phyloP scores from a whole-genome alignment of 2,888 invertebrate genomes.

The Lithosia quadra region DNA sequence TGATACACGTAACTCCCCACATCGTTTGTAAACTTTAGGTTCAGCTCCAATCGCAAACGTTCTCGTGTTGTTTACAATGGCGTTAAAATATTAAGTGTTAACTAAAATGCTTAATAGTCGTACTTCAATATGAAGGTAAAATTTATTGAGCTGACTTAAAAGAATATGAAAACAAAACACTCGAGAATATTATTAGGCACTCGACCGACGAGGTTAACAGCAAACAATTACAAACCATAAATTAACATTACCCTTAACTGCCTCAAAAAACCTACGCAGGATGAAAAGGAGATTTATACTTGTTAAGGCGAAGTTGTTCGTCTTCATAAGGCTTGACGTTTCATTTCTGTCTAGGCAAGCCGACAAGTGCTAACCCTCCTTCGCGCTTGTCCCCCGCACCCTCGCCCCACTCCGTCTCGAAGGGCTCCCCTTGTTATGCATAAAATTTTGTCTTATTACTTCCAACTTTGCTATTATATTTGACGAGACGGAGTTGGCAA shows the following conservation, averaged over 20 bases:
- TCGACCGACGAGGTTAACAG: slow-evolving; percentile 51
- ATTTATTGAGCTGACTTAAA: slow-evolving; percentile 3
- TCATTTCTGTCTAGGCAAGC: slow-evolving; percentile 84
- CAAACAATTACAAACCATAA: slow-evolving; percentile 70
- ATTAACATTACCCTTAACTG: slow-evolving; percentile 74
- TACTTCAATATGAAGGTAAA: slow-evolving; percentile 6
- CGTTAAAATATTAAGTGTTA: slow-evolving; percentile 25
- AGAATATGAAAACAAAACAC: slow-evolving; percentile 42
- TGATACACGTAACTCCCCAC: slow-evolving; percentile 52
- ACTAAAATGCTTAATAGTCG: slow-evolving; percentile 16
- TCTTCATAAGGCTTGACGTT: slow-evolving; percentile 85
- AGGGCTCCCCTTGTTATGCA: slow-evolving; percentile 84
- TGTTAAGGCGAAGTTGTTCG: slow-evolving; percentile 84
- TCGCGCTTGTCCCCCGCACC: slow-evolving; percentile 54
- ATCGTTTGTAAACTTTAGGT: slow-evolving; percentile 47
- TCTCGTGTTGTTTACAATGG: slow-evolving; percentile 15
- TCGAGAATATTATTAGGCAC: slow-evolving; percentile 40
- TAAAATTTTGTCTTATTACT: slow-evolving; percentile 87
- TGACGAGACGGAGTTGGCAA: slow-evolving; percentile 84
- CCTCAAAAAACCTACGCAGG: slow-evolving; percentile 73
- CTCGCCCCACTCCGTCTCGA: slow-evolving; percentile 55
- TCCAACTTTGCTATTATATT: slow-evolving; percentile 86
- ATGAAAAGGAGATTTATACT: slow-evolving; percentile 83
- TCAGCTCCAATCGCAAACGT: slow-evolving; percentile 16
- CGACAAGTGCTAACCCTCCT: slow-evolving; percentile 81